Evolutionary conservation across 2,113 vertebrate genomes (phyloP).

Genomic region (Pao palembangensis): DNA sequence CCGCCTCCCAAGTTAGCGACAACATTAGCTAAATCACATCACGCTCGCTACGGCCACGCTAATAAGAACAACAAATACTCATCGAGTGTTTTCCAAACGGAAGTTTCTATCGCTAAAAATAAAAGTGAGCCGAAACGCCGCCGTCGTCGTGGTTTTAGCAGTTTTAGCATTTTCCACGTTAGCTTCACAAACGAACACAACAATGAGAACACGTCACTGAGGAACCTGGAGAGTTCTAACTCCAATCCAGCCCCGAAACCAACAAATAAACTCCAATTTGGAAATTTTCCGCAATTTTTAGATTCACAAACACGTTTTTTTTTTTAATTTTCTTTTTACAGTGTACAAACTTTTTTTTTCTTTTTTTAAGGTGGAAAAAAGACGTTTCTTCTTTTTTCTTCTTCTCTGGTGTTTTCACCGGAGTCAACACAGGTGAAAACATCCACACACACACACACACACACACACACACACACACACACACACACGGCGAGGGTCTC

Average conservation of each 20-base stretch:
- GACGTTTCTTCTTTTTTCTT: slow-evolving; percentile 86
- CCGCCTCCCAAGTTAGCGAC: slow-evolving; percentile 73
- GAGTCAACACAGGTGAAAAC: too few species aligned
- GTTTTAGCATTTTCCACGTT: slow-evolving; percentile 35
- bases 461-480: slow-evolving; percentile 77
- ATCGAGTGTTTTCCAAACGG: slow-evolving; percentile 89
- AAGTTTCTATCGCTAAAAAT: slow-evolving; percentile 82
- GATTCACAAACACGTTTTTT: slow-evolving; percentile 89
- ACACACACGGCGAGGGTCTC: slow-evolving; percentile 85
- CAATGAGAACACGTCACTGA: slow-evolving; percentile 77
- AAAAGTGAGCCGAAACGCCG: slow-evolving; percentile 77
- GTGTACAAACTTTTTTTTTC: slow-evolving; percentile 92
- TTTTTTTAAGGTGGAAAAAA: slow-evolving; percentile 61
- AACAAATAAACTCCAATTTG: slow-evolving; percentile 57
- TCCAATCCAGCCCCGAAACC: slow-evolving; percentile 87
- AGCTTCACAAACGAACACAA: slow-evolving; percentile 84
- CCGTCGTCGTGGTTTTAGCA: slow-evolving; percentile 86
- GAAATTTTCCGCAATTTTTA: slow-evolving; percentile 77
- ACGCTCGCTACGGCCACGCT: slow-evolving; percentile 90
- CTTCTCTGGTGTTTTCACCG: slow-evolving; percentile 79
- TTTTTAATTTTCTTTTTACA: slow-evolving; percentile 77
- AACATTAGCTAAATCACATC: slow-evolving; percentile 78
- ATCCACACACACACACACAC: slow-evolving; percentile 66
- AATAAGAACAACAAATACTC: slow-evolving; percentile 88
- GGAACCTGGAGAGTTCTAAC: slow-evolving; percentile 95